Conservation (phyloP, 2,888 invertebrate genomes). For the Eristalis pertinax region DNA sequence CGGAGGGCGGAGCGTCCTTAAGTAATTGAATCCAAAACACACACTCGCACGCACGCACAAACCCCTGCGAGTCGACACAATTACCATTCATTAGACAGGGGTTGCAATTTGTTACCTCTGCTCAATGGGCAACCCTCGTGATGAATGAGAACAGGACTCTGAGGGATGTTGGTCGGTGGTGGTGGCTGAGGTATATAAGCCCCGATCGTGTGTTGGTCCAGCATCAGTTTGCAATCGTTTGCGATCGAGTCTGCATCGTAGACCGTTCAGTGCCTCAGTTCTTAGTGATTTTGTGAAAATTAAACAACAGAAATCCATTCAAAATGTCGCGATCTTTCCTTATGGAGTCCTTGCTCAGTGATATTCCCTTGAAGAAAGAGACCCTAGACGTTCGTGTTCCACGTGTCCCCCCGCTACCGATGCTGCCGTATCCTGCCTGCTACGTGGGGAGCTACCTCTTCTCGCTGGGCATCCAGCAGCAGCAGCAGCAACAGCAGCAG, state of each 20-base stretch:
- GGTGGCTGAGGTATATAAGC: constrained; percentile 62
- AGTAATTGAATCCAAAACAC: constrained; percentile 68
- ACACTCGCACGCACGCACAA: constrained; percentile 1
- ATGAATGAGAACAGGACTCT: constrained; percentile 38
- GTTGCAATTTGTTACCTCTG: constrained; percentile 63
- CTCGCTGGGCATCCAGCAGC: constrained; percentile 85
- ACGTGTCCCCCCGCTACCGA: constrained; percentile 80
- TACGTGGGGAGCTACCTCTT: constrained; percentile 86
- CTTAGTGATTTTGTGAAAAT: constrained; percentile 52
- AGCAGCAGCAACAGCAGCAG: constrained; percentile 77
- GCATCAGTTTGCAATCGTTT: constrained; percentile 64
- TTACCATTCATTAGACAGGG: constrained; percentile 63
- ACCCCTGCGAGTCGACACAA: constrained; percentile 43
- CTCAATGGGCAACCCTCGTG: constrained; percentile 60
- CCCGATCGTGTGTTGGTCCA: constrained; percentile 49
- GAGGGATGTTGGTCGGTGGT: constrained; percentile 17
- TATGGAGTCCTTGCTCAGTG: constrained; percentile 90
- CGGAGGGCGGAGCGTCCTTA: constrained; percentile 66
- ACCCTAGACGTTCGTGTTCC: constrained; percentile 71
- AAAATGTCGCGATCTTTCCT: constrained; percentile 91
- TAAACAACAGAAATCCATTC: neutral
- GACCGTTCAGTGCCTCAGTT: constrained; percentile 22
- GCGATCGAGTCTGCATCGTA: constrained; percentile 52
- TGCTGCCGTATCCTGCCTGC: constrained; percentile 85
- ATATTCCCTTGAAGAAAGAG: constrained; percentile 82